Evolutionary conservation across 2,113 vertebrate genomes (phyloP).

Genomic region (Uropsilus gracilis): DNA sequence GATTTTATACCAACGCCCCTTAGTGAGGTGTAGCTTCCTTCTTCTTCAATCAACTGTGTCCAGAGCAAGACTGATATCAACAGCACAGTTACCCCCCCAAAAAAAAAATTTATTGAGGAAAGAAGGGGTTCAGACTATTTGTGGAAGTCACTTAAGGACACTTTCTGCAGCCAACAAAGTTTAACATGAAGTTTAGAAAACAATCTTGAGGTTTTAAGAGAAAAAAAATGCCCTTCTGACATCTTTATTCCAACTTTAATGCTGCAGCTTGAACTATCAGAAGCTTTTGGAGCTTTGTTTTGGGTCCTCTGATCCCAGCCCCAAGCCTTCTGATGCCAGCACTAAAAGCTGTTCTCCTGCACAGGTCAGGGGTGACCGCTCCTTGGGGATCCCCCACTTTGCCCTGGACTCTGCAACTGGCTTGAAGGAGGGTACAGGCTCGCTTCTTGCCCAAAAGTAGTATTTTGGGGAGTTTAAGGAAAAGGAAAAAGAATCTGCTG

Average conservation of each 20-base stretch:
- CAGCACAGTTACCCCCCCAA: neutral
- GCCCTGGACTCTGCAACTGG: neutral
- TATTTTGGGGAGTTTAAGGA: constrained; percentile 39
- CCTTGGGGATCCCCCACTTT: neutral
- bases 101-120: neutral
- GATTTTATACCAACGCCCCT: neutral
- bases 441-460: neutral
- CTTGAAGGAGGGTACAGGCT: neutral
- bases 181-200: neutral
- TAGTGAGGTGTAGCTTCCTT: neutral
- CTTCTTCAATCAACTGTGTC: neutral
- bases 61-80: neutral
- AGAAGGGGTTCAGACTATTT: neutral
- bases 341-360: neutral
- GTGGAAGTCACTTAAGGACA: neutral
- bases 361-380: neutral
- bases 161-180: neutral
- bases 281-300: neutral
- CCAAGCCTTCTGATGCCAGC: neutral
- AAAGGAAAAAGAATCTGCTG: neutral
- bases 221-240: constrained; percentile 1
- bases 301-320: neutral
- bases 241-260: neutral
- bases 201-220: neutral
- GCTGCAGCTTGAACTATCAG: neutral